A percentile compares a stretch with the other conserved stretches of the same genome.
phyloP scores from a whole-genome alignment of 2,797 vertebrate genomes.

The Thunnus albacares region DNA sequence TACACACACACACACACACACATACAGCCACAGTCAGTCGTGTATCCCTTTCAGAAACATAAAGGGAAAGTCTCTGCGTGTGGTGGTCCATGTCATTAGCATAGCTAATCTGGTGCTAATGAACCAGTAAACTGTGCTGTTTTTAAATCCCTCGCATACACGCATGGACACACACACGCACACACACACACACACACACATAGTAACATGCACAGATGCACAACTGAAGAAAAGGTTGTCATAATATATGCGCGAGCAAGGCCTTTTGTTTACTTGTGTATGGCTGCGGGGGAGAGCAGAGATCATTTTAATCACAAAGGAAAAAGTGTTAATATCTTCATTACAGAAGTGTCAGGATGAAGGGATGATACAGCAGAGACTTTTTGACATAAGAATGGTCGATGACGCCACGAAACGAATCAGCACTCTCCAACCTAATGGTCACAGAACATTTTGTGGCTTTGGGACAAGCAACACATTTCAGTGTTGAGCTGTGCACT shows the following conservation, averaged over 20 bases:
- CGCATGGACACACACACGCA: slow-evolving; percentile 28
- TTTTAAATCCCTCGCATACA: slow-evolving; percentile 75
- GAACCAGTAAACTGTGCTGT: slow-evolving; percentile 83
- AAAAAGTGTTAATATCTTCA: slow-evolving; percentile 80
- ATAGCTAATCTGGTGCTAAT: slow-evolving; percentile 88
- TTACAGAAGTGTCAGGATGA: slow-evolving; percentile 72
- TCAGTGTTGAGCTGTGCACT: background rate
- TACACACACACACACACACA: slow-evolving; percentile 21
- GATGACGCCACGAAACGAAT: slow-evolving; percentile 36
- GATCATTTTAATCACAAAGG: slow-evolving; percentile 83
- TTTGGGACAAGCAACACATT: slow-evolving; percentile 24
- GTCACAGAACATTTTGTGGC: slow-evolving; percentile 23
- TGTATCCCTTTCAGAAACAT: slow-evolving; percentile 77
- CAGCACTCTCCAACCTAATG: slow-evolving; percentile 20
- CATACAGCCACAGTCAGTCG: slow-evolving; percentile 33
- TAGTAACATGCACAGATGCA: slow-evolving; percentile 70
- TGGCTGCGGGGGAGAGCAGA: slow-evolving; percentile 78
- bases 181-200: slow-evolving; percentile 36
- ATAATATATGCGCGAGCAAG: slow-evolving; percentile 79
- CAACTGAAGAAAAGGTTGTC: slow-evolving; percentile 75
- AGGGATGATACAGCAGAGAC: slow-evolving; percentile 50
- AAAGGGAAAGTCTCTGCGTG: slow-evolving; percentile 79
- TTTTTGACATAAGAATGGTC: slow-evolving; percentile 51
- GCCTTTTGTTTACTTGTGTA: slow-evolving; percentile 81
- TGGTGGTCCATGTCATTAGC: slow-evolving; percentile 86